Conservation (phyloP, 2,797 vertebrate genomes). For the Xenops minutus region DNA sequence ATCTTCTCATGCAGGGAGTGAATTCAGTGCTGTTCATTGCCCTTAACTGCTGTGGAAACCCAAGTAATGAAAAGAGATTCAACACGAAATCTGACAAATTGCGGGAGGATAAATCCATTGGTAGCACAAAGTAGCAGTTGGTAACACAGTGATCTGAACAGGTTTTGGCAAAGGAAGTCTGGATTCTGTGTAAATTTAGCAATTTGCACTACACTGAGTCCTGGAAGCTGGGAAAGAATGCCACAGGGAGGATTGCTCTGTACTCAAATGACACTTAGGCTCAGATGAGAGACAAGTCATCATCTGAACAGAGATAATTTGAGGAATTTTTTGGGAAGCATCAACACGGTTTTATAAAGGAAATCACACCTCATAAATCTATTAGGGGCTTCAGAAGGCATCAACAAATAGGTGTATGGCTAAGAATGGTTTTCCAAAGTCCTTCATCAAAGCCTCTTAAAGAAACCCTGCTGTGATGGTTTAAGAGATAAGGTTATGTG, state of each 20-base stretch:
- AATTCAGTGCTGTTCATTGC: background rate
- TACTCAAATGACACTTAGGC: background rate
- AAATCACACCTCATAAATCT: slow-evolving; percentile 4
- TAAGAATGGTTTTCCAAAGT: background rate
- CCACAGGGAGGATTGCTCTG: background rate
- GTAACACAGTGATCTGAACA: slow-evolving; percentile 2
- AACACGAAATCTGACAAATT: background rate
- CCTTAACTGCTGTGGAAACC: background rate
- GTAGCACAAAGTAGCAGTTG: background rate
- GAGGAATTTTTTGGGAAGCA: background rate
- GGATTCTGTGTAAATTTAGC: slow-evolving; percentile 15
- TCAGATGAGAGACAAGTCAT: background rate
- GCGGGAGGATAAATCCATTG: background rate
- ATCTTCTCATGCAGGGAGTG: background rate
- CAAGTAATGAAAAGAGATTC: background rate
- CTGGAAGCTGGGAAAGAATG: background rate
- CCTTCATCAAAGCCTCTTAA: background rate
- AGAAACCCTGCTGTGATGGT: slow-evolving; percentile 25
- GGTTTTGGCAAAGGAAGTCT: slow-evolving; percentile 3
- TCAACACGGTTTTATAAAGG: background rate
- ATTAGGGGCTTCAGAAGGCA: background rate
- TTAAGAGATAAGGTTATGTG: slow-evolving; percentile 19
- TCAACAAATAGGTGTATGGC: background rate
- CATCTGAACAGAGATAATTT: background rate
- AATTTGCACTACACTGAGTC: background rate